Base-by-base conservation (phyloP, 1,140 invertebrate species). In the Nephila pilipes region DNA sequence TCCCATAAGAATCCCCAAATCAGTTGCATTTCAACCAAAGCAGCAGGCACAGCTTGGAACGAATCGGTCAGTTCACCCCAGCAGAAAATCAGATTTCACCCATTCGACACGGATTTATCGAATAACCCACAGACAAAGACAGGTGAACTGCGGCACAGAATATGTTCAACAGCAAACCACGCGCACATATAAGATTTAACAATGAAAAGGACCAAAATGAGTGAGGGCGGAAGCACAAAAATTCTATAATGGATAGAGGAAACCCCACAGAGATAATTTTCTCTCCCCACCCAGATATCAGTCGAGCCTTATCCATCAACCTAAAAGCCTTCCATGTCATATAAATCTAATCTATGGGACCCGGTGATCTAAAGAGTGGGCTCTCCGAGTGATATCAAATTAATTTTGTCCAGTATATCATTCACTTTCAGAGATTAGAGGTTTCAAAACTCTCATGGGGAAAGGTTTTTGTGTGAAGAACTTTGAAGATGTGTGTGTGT, bases 341-440 rank as follows among this genome's bases (percentile, higher is more conserved):
- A 46, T 83, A 83, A 83, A 83, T 83, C 80, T 83, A 83, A 83
- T 83, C 80, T 83, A 29, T 54, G 54, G 54, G 54, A 46, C 80
- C 54, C 6, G 80, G 32, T 75, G 65, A 75, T 18, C 65, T 1
- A 75, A 29, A 20, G 80, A 54, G 80, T 38, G 25, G 46, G 46
- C 38, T 38, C 22, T n/a, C 18, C 54, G 38, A n/a, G 80, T 83
- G 80, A 83, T 54, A 83, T 83, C n/a, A 83, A 83, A 83, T 83
- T 83, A 55, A 83, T 83, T 83, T 83, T n/a, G 22, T 22, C n/a
- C 54, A 29, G n/a, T 55, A 55, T 22, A 83, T 83, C 80, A 83
- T 83, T 83, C 38, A 46, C 80, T 83, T 83, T 32, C 38, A 83
- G 20, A 25, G 16, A 16, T 29, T 75, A 32, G 29, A 5, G 25